Base-by-base conservation (phyloP, 2,113 vertebrate species). In the Nothoprocta perdicaria region DNA sequence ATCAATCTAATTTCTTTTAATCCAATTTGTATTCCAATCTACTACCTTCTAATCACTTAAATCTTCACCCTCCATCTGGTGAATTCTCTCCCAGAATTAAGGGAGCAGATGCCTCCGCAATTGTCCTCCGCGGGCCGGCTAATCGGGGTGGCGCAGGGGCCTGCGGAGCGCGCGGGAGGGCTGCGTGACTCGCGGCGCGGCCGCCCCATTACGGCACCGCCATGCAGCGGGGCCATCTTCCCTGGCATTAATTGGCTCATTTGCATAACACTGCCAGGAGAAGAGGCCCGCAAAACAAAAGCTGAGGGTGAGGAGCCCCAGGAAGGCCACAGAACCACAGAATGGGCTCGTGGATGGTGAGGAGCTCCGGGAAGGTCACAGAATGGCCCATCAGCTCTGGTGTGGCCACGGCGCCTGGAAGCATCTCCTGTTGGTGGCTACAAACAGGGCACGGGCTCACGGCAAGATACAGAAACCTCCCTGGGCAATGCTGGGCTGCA, bases 1-100 rank as follows among this genome's bases (percentile, higher is more conserved):
- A 99, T 98, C 98, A 98, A 98, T 99, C 98, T 99, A 99, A 99
- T 99, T 99, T 99, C 98, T 98, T 98, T 98, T 98, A 99, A 99
- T 99, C 98, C 98, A 99, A 99, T 99, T 99, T 99, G 98, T 99
- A 99, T 99, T 99, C 98, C 98, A 98, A 99, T 99, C 98, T 99
- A 99, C 98, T 97, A 98, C 98, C 98, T 98, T 99, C 98, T 99
- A 99, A 99, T 99, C 98, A 98, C 98, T 98, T 99, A 98, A 99
- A 99, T 98, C 98, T 98, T 97, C 97, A 98, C 98, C 96, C 98
- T 98, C 99, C 99, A 99, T 99, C 98, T 99, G 99, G 97, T 98
- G 98, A 97, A 97, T 98, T 98, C 97, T 98, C 97, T 96, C 98
- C 97, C 96, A 97, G 98, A 98, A 98, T 98, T 97, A 98, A 98